Percentiles rank a stretch among this genome's conserved stretches.
Evolutionary conservation across 2,113 vertebrate genomes (phyloP).

Genomic region (Pseudopipra pipra): DNA sequence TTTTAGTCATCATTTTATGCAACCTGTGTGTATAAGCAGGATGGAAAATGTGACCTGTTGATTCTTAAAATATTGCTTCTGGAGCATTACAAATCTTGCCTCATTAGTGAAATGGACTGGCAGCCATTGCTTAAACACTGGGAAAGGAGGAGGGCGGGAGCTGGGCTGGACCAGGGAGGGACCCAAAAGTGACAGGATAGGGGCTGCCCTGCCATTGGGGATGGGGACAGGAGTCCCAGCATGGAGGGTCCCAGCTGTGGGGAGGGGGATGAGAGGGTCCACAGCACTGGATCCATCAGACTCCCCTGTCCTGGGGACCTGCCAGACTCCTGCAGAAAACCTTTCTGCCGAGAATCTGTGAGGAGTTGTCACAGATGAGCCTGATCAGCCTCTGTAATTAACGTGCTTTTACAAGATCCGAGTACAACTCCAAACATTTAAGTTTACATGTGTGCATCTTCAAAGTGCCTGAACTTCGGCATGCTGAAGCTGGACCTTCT

Average conservation of each 20-base stretch:
- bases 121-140: fast-evolving
- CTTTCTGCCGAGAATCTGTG: neutral
- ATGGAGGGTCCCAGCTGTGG: neutral
- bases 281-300: fast-evolving
- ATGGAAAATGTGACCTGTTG: neutral
- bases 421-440: constrained; percentile 6
- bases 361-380: neutral
- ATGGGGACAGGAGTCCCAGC: fast-evolving
- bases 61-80: neutral
- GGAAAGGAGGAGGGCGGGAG: neutral
- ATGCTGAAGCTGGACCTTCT: neutral
- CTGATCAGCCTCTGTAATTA: constrained; percentile 34
- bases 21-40: neutral
- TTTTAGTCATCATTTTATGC: neutral
- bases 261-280: neutral
- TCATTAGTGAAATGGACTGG: neutral
- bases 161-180: neutral
- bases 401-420: neutral
- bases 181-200: neutral
- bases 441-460: neutral
- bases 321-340: neutral
- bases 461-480: neutral
- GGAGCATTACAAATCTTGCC: fast-evolving
- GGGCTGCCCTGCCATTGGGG: neutral
- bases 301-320: fast-evolving